Base-by-base conservation (phyloP, 2,797 vertebrate genomes). In the Sciaenops ocellatus region DNA sequence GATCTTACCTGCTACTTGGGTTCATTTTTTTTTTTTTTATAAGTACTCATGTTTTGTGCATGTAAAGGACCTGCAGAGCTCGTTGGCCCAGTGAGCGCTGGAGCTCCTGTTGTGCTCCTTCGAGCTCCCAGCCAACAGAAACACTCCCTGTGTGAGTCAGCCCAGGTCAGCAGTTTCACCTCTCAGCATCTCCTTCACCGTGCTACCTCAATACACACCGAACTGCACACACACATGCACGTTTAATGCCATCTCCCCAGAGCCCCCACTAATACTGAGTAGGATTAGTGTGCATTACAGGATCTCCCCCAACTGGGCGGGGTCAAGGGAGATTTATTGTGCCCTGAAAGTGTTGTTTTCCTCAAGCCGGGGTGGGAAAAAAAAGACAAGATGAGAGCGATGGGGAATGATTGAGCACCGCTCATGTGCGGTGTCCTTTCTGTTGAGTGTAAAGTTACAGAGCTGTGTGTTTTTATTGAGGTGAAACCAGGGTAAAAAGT, bases 211-310 rank as follows among this genome's bases (percentile, higher is more conserved):
- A 4, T 59, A 48, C 76, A 46, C 30, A 42, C 9, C 7, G 34
- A 73, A 41, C 48, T 1, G 26, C 51, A 44, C 59, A 63, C 46
- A 78, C 66, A 77, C 50, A 52, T 54, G 20, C 51, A 64, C 87
- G 60, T 83, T 80, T 87, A 87, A 88, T 79, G 71, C 77, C 66
- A 26, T 57, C 73, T 85, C 71, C 69, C 65, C 42, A 52, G 73
- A 88, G 75, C 42, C 69, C 83, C 64, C 61, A 13, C 81, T 80
- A 75, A 84, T 79, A 74, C 73, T 6, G 56, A 69, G 70, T 4
- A 61, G 82, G 89, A 89, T 90, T 89, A 93, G 71, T 82, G 52
- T 87, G 86, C 67, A 83, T 89, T 86, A 83, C 76, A 50, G 69
- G 76, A 79, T 85, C 61, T 76, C 71, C 79, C 76, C 79, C 28